These are phyloP conservation scores for Thomomys bottae DNA, from an alignment of 2,113 vertebrate genomes.

Conservation along the genomic window DNA sequence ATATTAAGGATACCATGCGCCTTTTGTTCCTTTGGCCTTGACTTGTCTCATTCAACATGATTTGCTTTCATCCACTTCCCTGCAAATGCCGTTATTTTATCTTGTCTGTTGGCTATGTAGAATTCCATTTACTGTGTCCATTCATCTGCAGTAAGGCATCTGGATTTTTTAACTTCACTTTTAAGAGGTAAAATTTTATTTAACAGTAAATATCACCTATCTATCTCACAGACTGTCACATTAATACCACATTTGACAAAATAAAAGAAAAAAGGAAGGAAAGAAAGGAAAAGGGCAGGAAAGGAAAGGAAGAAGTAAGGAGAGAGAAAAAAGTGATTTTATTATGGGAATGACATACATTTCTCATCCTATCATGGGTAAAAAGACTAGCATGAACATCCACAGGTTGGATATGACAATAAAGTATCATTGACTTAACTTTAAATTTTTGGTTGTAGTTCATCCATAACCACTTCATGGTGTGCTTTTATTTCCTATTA, in stretches of 20 bases:
- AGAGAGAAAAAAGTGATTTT: not conserved
- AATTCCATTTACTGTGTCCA: no score
- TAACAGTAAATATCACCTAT: not conserved
- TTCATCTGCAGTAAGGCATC: no score
- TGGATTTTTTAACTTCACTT: not conserved
- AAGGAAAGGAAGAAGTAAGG: not conserved
- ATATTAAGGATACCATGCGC: no score
- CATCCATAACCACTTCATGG: not conserved
- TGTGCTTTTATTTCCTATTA: not conserved
- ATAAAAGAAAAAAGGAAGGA: not conserved
- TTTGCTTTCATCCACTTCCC: no score
- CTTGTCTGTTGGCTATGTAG: no score
- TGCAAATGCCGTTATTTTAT: no score
- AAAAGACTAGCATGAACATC: not conserved
- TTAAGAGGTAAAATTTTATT: constrained; percentile 27
- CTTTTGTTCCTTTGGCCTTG: no score
- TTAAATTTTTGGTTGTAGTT: not conserved
- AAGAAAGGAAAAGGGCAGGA: not conserved
- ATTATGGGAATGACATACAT: not conserved
- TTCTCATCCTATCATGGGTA: not conserved
- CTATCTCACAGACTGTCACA: not conserved
- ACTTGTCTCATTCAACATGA: no score
- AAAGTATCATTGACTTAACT: not conserved
- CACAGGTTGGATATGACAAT: not conserved
- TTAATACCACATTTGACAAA: not conserved